Conservation (phyloP, 1,140 invertebrate genomes). For the Rhagoletis pomonella region DNA sequence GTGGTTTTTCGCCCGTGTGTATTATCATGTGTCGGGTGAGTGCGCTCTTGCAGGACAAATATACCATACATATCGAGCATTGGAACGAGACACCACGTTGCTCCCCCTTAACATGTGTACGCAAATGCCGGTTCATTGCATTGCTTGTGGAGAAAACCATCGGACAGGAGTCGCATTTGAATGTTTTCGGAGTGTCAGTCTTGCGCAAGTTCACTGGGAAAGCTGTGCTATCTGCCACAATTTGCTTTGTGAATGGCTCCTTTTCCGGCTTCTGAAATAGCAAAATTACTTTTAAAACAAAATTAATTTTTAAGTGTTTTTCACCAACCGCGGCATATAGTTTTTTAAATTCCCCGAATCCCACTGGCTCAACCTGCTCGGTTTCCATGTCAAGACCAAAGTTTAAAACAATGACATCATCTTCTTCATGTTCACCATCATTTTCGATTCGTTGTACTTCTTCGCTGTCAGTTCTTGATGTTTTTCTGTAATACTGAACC, state of each 20-base stretch:
- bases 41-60: conserved; percentile 87
- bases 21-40: conserved; percentile 86
- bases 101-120: conserved; percentile 78
- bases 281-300: background rate
- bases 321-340: conserved; percentile 35
- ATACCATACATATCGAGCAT: conserved; percentile 83
- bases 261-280: conserved; percentile 3
- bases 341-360: conserved; percentile 14
- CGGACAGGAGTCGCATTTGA: conserved; percentile 77
- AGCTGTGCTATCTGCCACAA: background rate
- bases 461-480: background rate
- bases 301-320: background rate
- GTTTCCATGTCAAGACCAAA: conserved; percentile 21
- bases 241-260: background rate
- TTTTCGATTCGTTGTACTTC: conserved; percentile 12
- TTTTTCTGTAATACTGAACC: conserved; percentile 65
- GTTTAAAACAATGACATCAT: conserved; percentile 52
- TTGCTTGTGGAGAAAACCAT: conserved; percentile 77
- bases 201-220: conserved; percentile 50
- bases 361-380: conserved; percentile 40
- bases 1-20: conserved; percentile 86
- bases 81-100: conserved; percentile 74
- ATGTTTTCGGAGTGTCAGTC: conserved; percentile 75
- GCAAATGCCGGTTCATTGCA: conserved; percentile 79
- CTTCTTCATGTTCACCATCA: conserved; percentile 14